Evolutionary conservation across 2,888 invertebrate species (phyloP).

Genomic region (Eutolmus rufibarbis): DNA sequence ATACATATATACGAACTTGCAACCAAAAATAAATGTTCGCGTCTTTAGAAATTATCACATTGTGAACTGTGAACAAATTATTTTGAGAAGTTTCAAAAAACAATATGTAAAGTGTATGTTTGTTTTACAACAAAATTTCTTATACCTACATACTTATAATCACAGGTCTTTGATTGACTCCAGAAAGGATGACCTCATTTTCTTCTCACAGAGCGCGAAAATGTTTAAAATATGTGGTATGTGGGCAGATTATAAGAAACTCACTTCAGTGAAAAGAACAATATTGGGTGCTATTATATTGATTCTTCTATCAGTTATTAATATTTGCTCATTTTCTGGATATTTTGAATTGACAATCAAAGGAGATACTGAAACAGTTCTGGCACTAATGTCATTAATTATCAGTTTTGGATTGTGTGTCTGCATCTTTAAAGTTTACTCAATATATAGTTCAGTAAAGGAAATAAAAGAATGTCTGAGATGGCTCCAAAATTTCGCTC

Average conservation of each 20-base stretch:
- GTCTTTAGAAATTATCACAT: not conserved
- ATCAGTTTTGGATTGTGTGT: not conserved
- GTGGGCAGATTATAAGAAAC: not conserved
- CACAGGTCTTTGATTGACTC: not conserved
- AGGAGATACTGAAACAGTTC: not conserved
- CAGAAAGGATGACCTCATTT: not conserved
- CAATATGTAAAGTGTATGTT: not conserved
- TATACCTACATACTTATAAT: not conserved
- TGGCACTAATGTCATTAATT: not conserved
- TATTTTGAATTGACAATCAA: not conserved
- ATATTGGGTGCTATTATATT: not conserved
- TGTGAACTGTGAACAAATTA: not conserved
- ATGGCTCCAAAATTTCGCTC: not conserved
- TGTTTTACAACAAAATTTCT: not conserved
- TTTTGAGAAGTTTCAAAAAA: not conserved
- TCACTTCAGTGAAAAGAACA: not conserved
- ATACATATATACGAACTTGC: not conserved
- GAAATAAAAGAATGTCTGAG: not conserved
- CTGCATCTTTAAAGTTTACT: not conserved
- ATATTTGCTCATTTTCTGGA: not conserved
- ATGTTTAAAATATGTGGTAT: not conserved
- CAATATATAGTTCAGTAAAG: not conserved
- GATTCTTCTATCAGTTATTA: not conserved
- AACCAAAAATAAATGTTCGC: not conserved
- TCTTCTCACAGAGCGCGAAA: not conserved